A percentile compares a stretch with the other conserved stretches of the same genome.
Conservation (phyloP, 2,113 vertebrate species). For the Chionomys nivalis region DNA sequence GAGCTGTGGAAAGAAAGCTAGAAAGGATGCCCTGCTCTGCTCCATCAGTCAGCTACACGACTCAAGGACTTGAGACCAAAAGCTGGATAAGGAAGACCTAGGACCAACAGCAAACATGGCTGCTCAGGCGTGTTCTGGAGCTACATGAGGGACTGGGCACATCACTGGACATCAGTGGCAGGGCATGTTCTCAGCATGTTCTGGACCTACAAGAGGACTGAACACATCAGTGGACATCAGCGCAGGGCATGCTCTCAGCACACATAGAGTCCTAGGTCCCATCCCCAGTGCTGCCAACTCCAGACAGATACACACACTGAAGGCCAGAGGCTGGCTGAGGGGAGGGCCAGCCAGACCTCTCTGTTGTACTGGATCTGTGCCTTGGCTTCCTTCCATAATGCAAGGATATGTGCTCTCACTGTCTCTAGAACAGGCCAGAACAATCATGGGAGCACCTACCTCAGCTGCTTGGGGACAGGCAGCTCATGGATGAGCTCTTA, state of each 20-base stretch:
- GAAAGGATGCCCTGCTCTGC: no score
- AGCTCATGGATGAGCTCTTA: constrained; percentile 69
- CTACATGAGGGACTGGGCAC: background rate
- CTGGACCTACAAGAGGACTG: background rate
- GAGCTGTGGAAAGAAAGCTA: background rate
- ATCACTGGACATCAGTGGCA: background rate
- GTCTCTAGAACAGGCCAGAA: constrained; percentile 13
- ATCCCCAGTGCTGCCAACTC: background rate
- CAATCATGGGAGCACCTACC: background rate
- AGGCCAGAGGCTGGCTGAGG: background rate
- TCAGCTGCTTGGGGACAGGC: constrained; percentile 27
- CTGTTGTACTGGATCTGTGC: background rate
- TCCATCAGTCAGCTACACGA: background rate
- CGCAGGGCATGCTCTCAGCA: background rate
- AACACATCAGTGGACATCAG: background rate
- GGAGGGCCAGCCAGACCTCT: background rate
- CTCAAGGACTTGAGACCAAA: background rate
- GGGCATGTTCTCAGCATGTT: background rate
- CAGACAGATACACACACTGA: background rate
- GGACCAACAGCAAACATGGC: background rate
- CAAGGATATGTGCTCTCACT: background rate
- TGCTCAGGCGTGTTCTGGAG: background rate
- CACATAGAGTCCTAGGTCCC: background rate
- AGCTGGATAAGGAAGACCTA: background rate
- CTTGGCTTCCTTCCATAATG: constrained; percentile 30